Evolutionary conservation across 2,888 invertebrate species (phyloP).

Genomic region (Germaria angustata): DNA sequence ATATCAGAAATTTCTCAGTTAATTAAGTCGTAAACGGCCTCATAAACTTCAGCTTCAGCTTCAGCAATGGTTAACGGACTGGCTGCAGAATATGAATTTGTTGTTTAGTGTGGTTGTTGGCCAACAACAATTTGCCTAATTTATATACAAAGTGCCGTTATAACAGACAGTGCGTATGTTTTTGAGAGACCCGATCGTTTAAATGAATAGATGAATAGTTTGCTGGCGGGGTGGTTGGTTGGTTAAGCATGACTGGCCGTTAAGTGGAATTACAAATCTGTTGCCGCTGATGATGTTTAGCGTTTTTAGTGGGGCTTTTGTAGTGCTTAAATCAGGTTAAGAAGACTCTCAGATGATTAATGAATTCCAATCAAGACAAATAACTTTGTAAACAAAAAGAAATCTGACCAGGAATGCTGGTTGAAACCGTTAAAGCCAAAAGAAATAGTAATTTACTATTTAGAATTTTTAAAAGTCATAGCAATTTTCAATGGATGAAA

Average conservation of each 20-base stretch:
- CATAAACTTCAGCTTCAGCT: too few relatives aligned
- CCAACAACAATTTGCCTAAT: neutral
- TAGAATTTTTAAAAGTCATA: neutral
- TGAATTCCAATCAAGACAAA: constrained; percentile 28
- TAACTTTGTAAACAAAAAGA: neutral
- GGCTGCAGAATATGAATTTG: too few relatives aligned
- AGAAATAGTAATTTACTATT: neutral
- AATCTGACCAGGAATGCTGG: constrained; percentile 28
- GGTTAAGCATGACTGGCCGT: neutral
- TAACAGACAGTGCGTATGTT: neutral
- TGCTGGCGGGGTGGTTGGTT: neutral
- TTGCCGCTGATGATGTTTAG: constrained; percentile 11
- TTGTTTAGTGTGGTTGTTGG: neutral
- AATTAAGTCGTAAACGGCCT: too few relatives aligned
- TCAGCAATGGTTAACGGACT: too few relatives aligned
- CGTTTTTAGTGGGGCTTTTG: neutral
- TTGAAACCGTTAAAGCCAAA: constrained; percentile 53
- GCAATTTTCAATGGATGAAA: too few relatives aligned
- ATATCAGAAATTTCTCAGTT: too few relatives aligned
- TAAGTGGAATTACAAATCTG: neutral
- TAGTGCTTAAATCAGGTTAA: constrained; percentile 60
- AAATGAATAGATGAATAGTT: too few relatives aligned
- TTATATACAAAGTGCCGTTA: neutral
- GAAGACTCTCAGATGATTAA: constrained; percentile 47
- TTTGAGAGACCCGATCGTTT: neutral